phyloP scores from a whole-genome alignment of 2,113 vertebrate species.

The Aegithalos caudatus region DNA sequence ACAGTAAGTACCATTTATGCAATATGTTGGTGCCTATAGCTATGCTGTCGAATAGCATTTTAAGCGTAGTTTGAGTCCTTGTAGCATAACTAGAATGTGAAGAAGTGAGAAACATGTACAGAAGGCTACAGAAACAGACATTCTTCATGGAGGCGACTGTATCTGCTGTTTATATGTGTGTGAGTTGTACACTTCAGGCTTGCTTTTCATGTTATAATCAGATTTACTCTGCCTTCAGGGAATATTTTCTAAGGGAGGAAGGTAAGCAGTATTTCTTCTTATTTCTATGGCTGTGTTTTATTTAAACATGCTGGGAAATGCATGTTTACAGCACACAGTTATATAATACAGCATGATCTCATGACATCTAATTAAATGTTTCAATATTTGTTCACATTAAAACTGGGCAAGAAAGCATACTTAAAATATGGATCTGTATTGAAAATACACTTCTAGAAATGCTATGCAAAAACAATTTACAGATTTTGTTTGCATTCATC shows the following conservation, averaged over 20 bases:
- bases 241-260: not conserved
- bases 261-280: conserved; percentile 60
- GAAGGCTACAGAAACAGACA: not conserved
- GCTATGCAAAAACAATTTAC: not conserved
- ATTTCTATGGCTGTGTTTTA: not conserved
- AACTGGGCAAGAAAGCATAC: not conserved
- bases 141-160: not conserved
- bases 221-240: not conserved
- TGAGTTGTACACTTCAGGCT: not conserved
- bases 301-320: not conserved
- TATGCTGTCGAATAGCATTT: not conserved
- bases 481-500: not conserved
- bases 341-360: not conserved
- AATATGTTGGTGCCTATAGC: not conserved
- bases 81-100: not conserved
- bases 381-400: not conserved
- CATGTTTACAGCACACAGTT: not conserved
- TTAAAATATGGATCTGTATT: not conserved
- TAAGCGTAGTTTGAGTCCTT: not conserved
- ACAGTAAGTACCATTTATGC: conserved; percentile 1
- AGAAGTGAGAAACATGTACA: not conserved
- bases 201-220: not conserved
- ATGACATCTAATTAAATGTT: not conserved
- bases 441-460: not conserved
- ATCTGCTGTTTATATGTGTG: not conserved